Conservation (phyloP, 2,888 invertebrate genomes). For the Blastobasis lacticolella region DNA sequence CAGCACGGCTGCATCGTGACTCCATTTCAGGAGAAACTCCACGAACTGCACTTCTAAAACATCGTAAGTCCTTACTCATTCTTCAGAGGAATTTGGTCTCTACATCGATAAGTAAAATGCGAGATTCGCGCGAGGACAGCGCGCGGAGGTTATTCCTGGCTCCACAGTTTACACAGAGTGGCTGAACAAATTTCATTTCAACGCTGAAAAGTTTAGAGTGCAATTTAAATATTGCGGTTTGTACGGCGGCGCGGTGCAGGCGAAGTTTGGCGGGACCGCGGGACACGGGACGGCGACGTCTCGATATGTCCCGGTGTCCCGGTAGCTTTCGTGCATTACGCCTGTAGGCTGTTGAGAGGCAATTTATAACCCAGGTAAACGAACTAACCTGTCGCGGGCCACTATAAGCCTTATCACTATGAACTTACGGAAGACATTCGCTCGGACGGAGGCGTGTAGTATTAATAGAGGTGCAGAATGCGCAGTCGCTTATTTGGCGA, state of each 20-base stretch:
- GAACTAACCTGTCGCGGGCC: conserved; percentile 3
- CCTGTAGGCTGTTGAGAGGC: conserved; percentile 25
- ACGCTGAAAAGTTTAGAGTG: conserved; percentile 58
- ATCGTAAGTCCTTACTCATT: conserved; percentile 16
- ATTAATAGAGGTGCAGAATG: conserved; percentile 62
- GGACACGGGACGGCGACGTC: neutral
- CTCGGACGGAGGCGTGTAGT: conserved; percentile 10
- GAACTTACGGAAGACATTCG: too few species aligned
- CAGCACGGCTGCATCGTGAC: conserved; percentile 41
- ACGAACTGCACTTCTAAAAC: conserved; percentile 17
- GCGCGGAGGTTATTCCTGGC: conserved; percentile 5
- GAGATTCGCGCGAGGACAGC: too few species aligned
- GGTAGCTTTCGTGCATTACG: conserved; percentile 23
- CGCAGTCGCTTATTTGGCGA: conserved; percentile 60
- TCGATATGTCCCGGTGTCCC: neutral
- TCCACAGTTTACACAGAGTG: conserved; percentile 18
- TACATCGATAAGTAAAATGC: neutral
- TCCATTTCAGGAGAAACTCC: conserved; percentile 59
- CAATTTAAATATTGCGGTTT: conserved; percentile 49
- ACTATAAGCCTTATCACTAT: too few species aligned
- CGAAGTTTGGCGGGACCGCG: conserved; percentile 12
- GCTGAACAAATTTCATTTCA: conserved; percentile 64
- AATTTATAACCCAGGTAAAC: conserved; percentile 47
- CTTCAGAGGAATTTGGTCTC: conserved; percentile 10
- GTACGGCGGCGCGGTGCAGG: conserved; percentile 23